Conservation (phyloP, 2,797 vertebrate species). For the Acanthurus lineatus region DNA sequence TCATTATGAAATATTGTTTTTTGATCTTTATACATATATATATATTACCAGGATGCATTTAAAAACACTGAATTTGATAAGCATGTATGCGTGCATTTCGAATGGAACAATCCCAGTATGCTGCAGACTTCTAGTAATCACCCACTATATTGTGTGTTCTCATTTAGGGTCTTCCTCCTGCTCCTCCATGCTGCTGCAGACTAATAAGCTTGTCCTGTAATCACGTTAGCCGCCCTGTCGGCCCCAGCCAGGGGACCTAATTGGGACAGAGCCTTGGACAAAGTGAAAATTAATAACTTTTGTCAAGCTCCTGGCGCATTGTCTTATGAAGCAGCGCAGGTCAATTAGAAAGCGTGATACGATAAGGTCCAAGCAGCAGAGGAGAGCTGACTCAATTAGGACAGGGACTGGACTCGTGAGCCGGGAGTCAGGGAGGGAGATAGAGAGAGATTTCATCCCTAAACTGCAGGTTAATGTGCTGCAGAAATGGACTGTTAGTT, state of each 20-base stretch:
- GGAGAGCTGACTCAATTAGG: slow-evolving; percentile 98
- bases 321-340: slow-evolving; percentile 97
- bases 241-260: slow-evolving; percentile 97
- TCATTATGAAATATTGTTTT: background rate
- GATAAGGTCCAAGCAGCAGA: slow-evolving; percentile 96
- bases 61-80: background rate
- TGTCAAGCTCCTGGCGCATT: slow-evolving; percentile 97
- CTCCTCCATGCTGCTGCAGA: slow-evolving; percentile 87
- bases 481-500: slow-evolving; percentile 72
- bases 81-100: slow-evolving; percentile 25
- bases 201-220: slow-evolving; percentile 98
- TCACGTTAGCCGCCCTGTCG: slow-evolving; percentile 94
- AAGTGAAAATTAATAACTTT: slow-evolving; percentile 99
- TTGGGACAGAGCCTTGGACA: slow-evolving; percentile 98
- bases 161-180: slow-evolving; percentile 74
- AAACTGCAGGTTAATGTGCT: slow-evolving; percentile 80
- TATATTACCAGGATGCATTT: slow-evolving; percentile 7
- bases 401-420: slow-evolving; percentile 81
- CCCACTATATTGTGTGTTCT: slow-evolving; percentile 70
- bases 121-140: slow-evolving; percentile 72
- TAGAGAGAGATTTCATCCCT: slow-evolving; percentile 76
- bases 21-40: background rate
- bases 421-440: slow-evolving; percentile 65
- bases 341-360: slow-evolving; percentile 99
- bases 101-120: slow-evolving; percentile 44